Percentiles rank a stretch among this genome's conserved stretches.
These are phyloP conservation scores for Agriopis leucophaearia DNA, from an alignment of 2,888 invertebrate species.

Conservation along the genomic window DNA sequence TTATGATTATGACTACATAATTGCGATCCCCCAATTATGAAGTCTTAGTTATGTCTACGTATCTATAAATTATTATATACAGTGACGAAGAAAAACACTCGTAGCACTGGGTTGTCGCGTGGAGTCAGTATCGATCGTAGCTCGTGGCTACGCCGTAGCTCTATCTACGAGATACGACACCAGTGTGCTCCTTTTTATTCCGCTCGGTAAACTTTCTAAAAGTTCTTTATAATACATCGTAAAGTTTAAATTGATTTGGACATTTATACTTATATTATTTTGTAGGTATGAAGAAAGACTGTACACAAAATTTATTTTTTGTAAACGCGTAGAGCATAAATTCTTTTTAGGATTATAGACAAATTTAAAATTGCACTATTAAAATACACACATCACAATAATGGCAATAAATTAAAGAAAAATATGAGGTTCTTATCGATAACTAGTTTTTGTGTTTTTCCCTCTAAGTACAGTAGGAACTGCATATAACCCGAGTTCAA, in stretches of 20 bases:
- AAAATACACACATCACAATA: no score
- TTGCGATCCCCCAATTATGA: no score
- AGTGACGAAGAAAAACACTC: constrained; percentile 66
- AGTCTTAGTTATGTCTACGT: no score
- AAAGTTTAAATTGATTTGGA: constrained; percentile 45
- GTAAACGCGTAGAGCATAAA: background rate
- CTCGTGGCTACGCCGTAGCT: constrained; percentile 71
- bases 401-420: no score
- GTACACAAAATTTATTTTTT: background rate
- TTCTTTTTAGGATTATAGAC: no score
- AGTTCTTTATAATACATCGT: constrained; percentile 29
- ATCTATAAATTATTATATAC: constrained; percentile 46
- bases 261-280: background rate
- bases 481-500: no score
- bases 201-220: constrained; percentile 37
- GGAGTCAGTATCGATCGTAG: constrained; percentile 79
- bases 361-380: no score
- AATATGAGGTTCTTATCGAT: no score
- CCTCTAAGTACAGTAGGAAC: no score
- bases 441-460: no score
- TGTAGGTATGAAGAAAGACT: background rate
- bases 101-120: constrained; percentile 78
- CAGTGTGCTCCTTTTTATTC: constrained; percentile 67
- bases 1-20: background rate
- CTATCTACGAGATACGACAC: constrained; percentile 51